These are phyloP conservation scores for Carollia perspicillata DNA, from an alignment of 2,113 vertebrate species.

Conservation along the genomic window DNA sequence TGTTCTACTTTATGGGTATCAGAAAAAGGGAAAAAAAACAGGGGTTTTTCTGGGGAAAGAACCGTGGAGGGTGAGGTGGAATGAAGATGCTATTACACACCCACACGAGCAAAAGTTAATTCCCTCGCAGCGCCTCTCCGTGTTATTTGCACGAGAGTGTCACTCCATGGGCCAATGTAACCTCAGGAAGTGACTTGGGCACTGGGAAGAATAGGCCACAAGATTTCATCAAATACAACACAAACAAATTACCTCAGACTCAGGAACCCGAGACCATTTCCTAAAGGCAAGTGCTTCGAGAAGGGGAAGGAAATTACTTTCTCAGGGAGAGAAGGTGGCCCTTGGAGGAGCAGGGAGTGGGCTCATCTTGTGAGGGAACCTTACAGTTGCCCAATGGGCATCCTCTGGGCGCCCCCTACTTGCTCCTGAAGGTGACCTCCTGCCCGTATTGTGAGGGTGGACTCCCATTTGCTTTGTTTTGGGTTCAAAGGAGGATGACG, in stretches of 20 bases:
- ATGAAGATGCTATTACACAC: neutral
- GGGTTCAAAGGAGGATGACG: neutral
- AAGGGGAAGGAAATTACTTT: neutral
- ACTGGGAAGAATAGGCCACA: neutral
- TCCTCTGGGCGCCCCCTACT: neutral
- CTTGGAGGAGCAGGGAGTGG: neutral
- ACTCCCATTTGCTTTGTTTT: neutral
- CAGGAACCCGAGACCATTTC: neutral
- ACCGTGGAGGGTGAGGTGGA: neutral
- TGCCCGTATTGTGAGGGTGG: neutral
- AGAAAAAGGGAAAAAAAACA: neutral
- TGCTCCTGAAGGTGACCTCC: neutral
- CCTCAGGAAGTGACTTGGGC: constrained; percentile 4
- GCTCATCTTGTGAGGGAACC: neutral
- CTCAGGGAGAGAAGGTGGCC: neutral
- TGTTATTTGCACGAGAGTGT: neutral
- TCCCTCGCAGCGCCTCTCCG: neutral
- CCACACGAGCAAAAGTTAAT: neutral
- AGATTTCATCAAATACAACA: neutral
- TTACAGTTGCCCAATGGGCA: neutral
- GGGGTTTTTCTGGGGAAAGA: neutral
- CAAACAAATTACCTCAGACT: constrained; percentile 49
- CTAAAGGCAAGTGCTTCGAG: neutral
- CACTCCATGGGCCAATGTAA: neutral
- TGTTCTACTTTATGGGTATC: neutral